phyloP scores from a whole-genome alignment of 2,797 vertebrate genomes.

The Siniperca obscura region DNA sequence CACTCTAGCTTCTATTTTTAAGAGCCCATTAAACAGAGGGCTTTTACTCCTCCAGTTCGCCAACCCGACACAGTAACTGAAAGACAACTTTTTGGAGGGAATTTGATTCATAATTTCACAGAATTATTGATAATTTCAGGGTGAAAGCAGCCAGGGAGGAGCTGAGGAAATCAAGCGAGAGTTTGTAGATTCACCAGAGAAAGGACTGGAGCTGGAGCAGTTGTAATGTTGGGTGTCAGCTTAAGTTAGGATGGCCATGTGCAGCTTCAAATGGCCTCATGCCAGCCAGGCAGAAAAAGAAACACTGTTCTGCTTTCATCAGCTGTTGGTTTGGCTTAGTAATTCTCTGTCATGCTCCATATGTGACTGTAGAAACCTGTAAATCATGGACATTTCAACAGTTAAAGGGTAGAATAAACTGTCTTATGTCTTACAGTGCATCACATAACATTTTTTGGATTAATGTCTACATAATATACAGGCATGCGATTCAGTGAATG shows the following conservation, averaged over 20 bases:
- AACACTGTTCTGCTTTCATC: slow-evolving; percentile 45
- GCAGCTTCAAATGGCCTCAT: slow-evolving; percentile 29
- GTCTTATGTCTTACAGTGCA: not conserved
- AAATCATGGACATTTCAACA: slow-evolving; percentile 20
- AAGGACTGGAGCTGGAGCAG: slow-evolving; percentile 41
- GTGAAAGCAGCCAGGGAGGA: slow-evolving; percentile 8
- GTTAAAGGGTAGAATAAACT: not conserved
- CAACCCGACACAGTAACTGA: not conserved
- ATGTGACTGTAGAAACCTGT: slow-evolving; percentile 30
- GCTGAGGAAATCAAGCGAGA: slow-evolving; percentile 5
- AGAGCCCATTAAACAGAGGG: slow-evolving; percentile 55
- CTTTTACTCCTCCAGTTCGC: slow-evolving; percentile 34
- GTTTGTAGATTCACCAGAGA: slow-evolving; percentile 18
- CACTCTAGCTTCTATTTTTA: slow-evolving; percentile 59
- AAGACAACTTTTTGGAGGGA: slow-evolving; percentile 30
- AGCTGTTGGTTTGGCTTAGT: slow-evolving; percentile 31
- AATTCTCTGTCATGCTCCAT: slow-evolving; percentile 25
- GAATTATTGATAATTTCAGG: slow-evolving; percentile 34
- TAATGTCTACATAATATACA: slow-evolving; percentile 19
- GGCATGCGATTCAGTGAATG: slow-evolving; percentile 17
- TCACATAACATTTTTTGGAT: not conserved
- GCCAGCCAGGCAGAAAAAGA: slow-evolving; percentile 42
- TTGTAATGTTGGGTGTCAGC: slow-evolving; percentile 47
- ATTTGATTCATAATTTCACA: slow-evolving; percentile 33
- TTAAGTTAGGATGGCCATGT: slow-evolving; percentile 53